Conservation (phyloP, 2,797 vertebrate species). For the Champsocephalus gunnari region DNA sequence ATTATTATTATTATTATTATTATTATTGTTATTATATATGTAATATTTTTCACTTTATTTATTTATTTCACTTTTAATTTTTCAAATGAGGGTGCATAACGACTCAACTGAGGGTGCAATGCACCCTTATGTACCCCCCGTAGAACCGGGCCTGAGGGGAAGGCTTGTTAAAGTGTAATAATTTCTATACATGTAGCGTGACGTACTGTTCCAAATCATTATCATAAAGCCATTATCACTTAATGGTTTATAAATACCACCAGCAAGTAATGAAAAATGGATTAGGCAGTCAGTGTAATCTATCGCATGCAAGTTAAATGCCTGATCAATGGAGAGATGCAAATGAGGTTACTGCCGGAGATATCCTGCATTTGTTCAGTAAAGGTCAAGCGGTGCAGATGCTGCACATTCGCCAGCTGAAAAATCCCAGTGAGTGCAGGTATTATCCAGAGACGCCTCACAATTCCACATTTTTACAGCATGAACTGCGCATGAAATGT, state of each 20-base stretch:
- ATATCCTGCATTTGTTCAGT: slow-evolving; percentile 41
- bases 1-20: too few relatives aligned
- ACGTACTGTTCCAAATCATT: slow-evolving; percentile 7
- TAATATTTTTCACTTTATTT: too few relatives aligned
- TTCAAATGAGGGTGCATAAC: too few relatives aligned
- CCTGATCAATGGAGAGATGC: slow-evolving; percentile 58
- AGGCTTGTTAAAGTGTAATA: background rate
- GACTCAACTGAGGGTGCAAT: too few relatives aligned
- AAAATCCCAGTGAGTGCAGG: background rate
- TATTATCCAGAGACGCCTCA: background rate
- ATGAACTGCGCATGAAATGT: slow-evolving; percentile 9
- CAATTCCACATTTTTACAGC: slow-evolving; percentile 8
- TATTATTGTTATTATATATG: too few relatives aligned
- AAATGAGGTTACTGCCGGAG: slow-evolving; percentile 43
- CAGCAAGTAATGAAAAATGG: slow-evolving; percentile 40
- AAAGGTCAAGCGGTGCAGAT: slow-evolving; percentile 59
- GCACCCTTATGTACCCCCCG: too few relatives aligned
- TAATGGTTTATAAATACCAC: slow-evolving; percentile 33
- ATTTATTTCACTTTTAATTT: too few relatives aligned
- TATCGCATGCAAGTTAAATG: slow-evolving; percentile 53
- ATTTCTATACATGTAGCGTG: background rate
- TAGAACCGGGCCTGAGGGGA: too few relatives aligned
- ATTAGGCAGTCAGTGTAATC: slow-evolving; percentile 50
- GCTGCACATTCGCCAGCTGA: background rate
- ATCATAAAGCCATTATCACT: slow-evolving; percentile 3